Evolutionary conservation across 92 coral and sea anemone species (phyloP).

Genomic region (Parazoanthus swiftii): DNA sequence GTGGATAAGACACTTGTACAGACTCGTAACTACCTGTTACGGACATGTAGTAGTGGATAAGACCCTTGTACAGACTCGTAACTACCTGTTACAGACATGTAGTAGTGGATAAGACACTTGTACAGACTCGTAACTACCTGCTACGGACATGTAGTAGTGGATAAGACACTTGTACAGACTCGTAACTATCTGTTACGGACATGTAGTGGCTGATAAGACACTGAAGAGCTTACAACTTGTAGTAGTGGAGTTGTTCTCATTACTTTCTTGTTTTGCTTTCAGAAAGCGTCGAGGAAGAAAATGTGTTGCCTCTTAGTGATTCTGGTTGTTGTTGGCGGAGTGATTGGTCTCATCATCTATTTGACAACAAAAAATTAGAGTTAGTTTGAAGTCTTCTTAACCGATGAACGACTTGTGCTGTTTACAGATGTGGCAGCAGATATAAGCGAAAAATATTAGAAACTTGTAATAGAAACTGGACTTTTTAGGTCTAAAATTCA

Average conservation of each 20-base stretch:
- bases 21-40: constrained; percentile 87
- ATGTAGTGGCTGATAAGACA: neutral
- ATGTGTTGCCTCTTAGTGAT: constrained; percentile 82
- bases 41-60: neutral
- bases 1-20: neutral
- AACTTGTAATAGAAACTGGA: too few relatives aligned
- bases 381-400: neutral
- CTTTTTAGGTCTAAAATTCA: too few relatives aligned
- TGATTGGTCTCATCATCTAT: constrained; percentile 67
- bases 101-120: too few relatives aligned
- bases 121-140: constrained; percentile 81
- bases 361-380: neutral
- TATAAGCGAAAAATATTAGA: too few relatives aligned
- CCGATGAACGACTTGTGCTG: neutral
- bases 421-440: too few relatives aligned
- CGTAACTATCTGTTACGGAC: constrained; percentile 77
- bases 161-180: constrained; percentile 45
- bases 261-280: constrained; percentile 33
- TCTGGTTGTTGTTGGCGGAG: constrained; percentile 70
- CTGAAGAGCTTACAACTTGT: too few relatives aligned
- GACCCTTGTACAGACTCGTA: constrained; percentile 56
- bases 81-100: constrained; percentile 68
- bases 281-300: constrained; percentile 99
- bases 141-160: constrained; percentile 34
- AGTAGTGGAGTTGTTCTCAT: neutral